phyloP scores from a whole-genome alignment of 2,888 invertebrate species.

The Phytoseiulus persimilis region DNA sequence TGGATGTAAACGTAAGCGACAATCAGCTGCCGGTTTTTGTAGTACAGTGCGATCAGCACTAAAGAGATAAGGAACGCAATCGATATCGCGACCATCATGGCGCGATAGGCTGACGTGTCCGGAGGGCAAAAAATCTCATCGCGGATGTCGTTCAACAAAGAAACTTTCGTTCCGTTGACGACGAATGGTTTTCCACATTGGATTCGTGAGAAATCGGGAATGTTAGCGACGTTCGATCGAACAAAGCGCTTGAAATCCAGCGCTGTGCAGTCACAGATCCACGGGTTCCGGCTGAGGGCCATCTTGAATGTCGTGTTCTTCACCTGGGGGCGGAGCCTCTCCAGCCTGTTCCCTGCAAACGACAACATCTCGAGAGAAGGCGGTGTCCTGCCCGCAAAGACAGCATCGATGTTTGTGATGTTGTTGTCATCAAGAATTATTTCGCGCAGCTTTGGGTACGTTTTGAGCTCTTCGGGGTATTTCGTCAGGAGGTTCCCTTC shows the following conservation, averaged over 20 bases:
- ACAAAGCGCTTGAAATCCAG: constrained; percentile 42
- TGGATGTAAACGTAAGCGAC: constrained; percentile 47
- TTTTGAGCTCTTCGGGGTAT: neutral
- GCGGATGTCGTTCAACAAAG: constrained; percentile 43
- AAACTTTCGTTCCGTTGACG: constrained; percentile 15
- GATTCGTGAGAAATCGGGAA: constrained; percentile 13
- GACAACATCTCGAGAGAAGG: neutral
- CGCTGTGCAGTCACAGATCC: constrained; percentile 42
- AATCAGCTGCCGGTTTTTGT: constrained; percentile 46
- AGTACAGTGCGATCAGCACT: constrained; percentile 45
- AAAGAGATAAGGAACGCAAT: constrained; percentile 44
- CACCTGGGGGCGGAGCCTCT: neutral
- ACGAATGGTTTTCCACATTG: neutral
- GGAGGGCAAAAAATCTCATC: constrained; percentile 46
- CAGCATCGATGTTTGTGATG: constrained; percentile 13
- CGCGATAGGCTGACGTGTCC: constrained; percentile 43
- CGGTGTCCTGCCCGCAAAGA: neutral
- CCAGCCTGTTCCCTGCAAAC: neutral
- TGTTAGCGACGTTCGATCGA: constrained; percentile 40
- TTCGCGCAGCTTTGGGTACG: neutral
- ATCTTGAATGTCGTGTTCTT: constrained; percentile 36
- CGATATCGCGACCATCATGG: constrained; percentile 44
- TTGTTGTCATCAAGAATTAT: constrained; percentile 8
- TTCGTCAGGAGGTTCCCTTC: constrained; percentile 10
- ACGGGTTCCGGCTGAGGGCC: constrained; percentile 41